Evolutionary conservation across 1,140 invertebrate genomes (phyloP), one percentile per base, ranked within the genome.

Genomic region (Lordiphosa mommai): DNA sequence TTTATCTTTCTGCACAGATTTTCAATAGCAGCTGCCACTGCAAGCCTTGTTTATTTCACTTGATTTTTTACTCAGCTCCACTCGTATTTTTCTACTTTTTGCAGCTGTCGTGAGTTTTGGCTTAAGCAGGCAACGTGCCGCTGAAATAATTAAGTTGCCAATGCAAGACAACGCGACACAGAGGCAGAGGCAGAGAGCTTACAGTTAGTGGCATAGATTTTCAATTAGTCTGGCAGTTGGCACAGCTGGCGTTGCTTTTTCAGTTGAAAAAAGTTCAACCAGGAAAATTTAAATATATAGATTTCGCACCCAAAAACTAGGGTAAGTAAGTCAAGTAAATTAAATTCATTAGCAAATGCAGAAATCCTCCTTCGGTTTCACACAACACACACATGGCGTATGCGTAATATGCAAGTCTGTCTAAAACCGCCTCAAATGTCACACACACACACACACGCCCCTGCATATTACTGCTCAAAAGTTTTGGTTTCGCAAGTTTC

Each of bases 91-190:
- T 61, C 58, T 61, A 40, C 64, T 48, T 46, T 46, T 61, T 56
- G 50, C 76, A 82, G 71, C 77, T 82, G 74, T 73, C 59, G 71
- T 61, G 61, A 52, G 76, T 61, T 60, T 82, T 68, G 71, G 61
- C 76, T 68, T 80, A 80, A 80, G 58, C 55, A 51, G 38, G 41
- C 73, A 59, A 80, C 74, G 76, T 80, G 76, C 55, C 76, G 61
- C 51, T 82, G 76, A 71, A 82, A 82, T 82, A 82, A 82, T 82
- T 84, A 82, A 80, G 76, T 76, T 82, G 71, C 66, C 76, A 66
- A 56, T 69, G 33, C 32, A 12, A 34, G 41, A 30, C 32, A 38
- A 33, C 17, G 16, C 4, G 20, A 7, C 7, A 37, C 12, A 29
- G 17, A 16, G 16, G 9, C 5, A 36, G 16, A 60, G 14, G 29